Base-by-base conservation (phyloP, 1,140 invertebrate genomes). In the Oncopodura yosiiana region DNA sequence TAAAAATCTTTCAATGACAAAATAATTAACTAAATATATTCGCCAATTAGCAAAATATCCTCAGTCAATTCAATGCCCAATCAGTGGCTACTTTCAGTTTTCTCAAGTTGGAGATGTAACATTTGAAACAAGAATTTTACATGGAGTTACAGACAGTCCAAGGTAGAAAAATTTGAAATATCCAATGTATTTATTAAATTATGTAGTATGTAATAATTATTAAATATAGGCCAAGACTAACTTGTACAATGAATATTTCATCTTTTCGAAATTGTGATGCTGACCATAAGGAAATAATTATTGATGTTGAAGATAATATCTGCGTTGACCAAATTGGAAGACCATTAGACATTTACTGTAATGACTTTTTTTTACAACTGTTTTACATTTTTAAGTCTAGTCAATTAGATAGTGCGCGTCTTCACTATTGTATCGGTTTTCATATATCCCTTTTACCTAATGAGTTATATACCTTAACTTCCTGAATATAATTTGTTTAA, bases 221-320 rank as follows among this genome's bases (percentile, higher is more conserved):
- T n/a, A n/a, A n/a, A n/a, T n/a, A n/a, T n/a, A n/a, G 77, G 56
- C 72, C 74, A 9, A 68, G 71, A 65, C 69, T 78, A 21, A 69
- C 71, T 41, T 79, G 77, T 59, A 66, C 70, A 29, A 64, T 72
- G 27, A 71, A 72, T 36, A 73, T 77, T 34, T 75, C 77, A 1
- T 75, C 77, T 55, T 70, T 78, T 38, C 67, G 69, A 11, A 68
- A 69, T 36, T 75, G 73, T 68, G 72, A 71, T 53, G 59, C 68
- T n/a, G 75, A 77, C 49, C 72, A 75, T 41, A 75, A 74, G 18
- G 72, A 72, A 53, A 73, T 79, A 48, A 66, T 70, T 21, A 68
- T 80, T 12, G 77, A 80, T 66, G 75, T 74, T 1, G 74, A 79
- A 49, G 74, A 77, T 49, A 79, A 78, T 60, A 70, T 75, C 38